A percentile compares a stretch with the other conserved stretches of the same genome.
Conservation (phyloP, 2,113 vertebrate genomes). For the Dicentrarchus labrax region DNA sequence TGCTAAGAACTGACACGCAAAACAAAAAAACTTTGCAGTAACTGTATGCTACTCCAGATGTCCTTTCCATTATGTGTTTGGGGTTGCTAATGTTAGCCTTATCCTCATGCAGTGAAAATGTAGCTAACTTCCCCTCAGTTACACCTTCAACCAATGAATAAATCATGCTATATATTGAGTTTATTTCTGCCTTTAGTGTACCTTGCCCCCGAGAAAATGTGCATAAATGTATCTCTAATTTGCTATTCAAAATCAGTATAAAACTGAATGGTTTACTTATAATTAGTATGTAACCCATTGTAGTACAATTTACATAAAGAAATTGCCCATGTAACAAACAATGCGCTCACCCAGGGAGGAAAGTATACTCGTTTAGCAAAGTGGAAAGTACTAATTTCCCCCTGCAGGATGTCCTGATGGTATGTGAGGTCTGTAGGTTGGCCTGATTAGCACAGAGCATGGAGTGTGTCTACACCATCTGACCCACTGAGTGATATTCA, state of each 20-base stretch:
- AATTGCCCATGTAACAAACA: conserved; percentile 76
- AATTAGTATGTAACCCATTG: conserved; percentile 59
- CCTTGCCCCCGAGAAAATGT: conserved; percentile 40
- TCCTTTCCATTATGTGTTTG: not conserved
- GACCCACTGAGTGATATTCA: conserved; percentile 81
- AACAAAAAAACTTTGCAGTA: not conserved
- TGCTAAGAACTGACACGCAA: not conserved
- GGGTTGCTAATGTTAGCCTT: not conserved
- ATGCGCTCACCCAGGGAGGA: conserved; percentile 66
- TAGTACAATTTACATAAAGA: conserved; percentile 71
- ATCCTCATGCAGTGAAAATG: not conserved
- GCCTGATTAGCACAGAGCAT: conserved; percentile 80
- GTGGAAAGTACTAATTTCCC: conserved; percentile 77
- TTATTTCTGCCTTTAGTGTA: conserved; percentile 13
- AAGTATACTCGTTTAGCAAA: conserved; percentile 73
- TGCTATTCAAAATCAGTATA: conserved; percentile 35
- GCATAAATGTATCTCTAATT: conserved; percentile 52
- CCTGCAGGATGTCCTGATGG: conserved; percentile 78
- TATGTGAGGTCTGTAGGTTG: conserved; percentile 77
- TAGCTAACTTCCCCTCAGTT: not conserved
- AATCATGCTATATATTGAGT: conserved; percentile 19
- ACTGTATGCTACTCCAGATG: not conserved
- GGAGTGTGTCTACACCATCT: conserved; percentile 83
- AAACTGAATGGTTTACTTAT: conserved; percentile 57
- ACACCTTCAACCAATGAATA: conserved; percentile 18